phyloP scores from a whole-genome alignment of 2,113 vertebrate genomes.

The Hemiprocne comata region DNA sequence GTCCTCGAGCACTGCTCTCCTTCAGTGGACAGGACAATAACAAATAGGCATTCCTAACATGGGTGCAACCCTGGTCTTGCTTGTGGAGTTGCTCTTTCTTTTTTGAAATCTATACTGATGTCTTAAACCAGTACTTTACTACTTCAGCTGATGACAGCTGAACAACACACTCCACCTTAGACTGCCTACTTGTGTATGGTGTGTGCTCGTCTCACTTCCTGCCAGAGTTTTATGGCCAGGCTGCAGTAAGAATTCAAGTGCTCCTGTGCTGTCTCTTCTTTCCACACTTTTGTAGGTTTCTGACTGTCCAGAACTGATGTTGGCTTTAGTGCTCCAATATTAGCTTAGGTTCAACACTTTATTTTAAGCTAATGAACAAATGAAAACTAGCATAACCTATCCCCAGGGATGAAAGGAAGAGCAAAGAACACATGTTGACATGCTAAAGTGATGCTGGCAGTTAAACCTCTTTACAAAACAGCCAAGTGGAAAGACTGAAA shows the following conservation, averaged over 20 bases:
- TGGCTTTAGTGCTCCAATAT: neutral
- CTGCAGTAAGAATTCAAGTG: neutral
- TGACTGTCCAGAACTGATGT: neutral
- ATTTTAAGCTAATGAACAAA: neutral
- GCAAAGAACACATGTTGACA: neutral
- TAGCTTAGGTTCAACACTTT: neutral
- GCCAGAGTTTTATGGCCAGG: neutral
- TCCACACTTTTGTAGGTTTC: neutral
- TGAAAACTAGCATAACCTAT: neutral
- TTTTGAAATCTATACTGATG: neutral
- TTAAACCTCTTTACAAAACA: neutral
- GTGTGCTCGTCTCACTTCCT: neutral
- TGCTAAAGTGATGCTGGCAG: neutral
- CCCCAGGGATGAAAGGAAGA: neutral
- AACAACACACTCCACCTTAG: neutral
- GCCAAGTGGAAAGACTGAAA: neutral
- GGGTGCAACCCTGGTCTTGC: neutral
- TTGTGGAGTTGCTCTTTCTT: neutral
- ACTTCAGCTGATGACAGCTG: neutral
- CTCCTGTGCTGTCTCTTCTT: neutral
- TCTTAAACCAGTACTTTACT: neutral
- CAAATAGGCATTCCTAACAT: neutral
- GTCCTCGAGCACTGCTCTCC: neutral
- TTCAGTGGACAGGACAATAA: neutral
- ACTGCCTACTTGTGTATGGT: neutral